Evolutionary conservation across 2,797 vertebrate species (phyloP).

Genomic region (Muscicapa striata): DNA sequence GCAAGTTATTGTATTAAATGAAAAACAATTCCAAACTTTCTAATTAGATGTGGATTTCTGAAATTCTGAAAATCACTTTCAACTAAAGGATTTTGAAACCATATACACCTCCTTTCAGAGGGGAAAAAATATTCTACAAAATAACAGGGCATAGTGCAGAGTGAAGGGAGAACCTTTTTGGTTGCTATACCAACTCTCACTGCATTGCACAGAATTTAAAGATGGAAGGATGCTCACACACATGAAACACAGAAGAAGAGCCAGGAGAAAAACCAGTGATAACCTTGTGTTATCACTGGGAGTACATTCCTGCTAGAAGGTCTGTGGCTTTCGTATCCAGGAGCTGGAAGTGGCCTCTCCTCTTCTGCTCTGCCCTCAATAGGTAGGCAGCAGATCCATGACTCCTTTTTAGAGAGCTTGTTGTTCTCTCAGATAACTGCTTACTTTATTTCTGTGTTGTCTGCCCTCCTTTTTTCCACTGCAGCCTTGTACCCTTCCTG

Average conservation of each 20-base stretch:
- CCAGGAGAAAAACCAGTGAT: neutral
- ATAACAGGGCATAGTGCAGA: neutral
- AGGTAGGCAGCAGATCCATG: neutral
- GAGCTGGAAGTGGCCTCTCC: neutral
- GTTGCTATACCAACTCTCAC: neutral
- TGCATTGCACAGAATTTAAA: neutral
- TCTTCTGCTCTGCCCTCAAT: neutral
- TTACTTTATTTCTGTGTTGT: neutral
- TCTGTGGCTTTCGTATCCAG: neutral
- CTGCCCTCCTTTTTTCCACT: neutral
- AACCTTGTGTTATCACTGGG: neutral
- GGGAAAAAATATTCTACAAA: neutral
- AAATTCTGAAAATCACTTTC: neutral
- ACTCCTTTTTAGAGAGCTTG: neutral
- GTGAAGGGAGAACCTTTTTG: neutral
- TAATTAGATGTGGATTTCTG: neutral
- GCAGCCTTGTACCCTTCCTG: neutral
- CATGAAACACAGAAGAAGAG: neutral
- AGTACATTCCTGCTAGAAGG: neutral
- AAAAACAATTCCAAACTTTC: neutral
- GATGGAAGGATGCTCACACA: neutral
- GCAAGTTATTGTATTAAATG: neutral
- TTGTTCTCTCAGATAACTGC: neutral
- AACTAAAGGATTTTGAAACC: neutral
- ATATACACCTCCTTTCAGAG: rapidly evolving